Percentiles rank a stretch among this genome's conserved stretches.
phyloP scores from a whole-genome alignment of 2,888 invertebrate genomes.

The Melipona bicolor region DNA sequence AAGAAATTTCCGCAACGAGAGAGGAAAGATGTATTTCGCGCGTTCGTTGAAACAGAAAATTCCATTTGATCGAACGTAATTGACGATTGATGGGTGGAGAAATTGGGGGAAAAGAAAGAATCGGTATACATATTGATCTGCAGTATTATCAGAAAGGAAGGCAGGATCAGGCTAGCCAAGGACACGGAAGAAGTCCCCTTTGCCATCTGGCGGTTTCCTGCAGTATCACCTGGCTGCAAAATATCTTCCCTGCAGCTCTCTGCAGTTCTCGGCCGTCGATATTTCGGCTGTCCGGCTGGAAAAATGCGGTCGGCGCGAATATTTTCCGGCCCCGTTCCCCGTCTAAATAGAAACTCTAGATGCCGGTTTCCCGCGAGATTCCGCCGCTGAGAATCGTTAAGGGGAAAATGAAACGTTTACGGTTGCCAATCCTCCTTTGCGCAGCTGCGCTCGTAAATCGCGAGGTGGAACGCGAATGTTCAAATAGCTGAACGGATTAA shows the following conservation, averaged over 20 bases:
- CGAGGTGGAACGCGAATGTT: constrained; percentile 36
- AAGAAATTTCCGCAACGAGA: neutral
- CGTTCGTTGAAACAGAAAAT: neutral
- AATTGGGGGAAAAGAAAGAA: neutral
- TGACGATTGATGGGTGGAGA: neutral
- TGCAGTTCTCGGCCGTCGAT: constrained; percentile 82
- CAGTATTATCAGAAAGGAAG: constrained; percentile 33
- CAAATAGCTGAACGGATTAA: constrained; percentile 54
- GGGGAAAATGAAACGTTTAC: constrained; percentile 26
- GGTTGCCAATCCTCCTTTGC: constrained; percentile 39
- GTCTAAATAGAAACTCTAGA: constrained; percentile 37
- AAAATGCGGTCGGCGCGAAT: constrained; percentile 12
- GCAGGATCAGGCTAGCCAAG: constrained; percentile 51
- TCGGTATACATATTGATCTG: constrained; percentile 52
- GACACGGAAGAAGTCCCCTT: constrained; percentile 77
- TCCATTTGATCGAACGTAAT: neutral
- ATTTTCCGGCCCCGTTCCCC: constrained; percentile 33
- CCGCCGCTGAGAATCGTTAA: neutral
- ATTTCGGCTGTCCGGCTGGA: constrained; percentile 58
- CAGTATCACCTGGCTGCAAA: constrained; percentile 75
- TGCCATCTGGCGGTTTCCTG: constrained; percentile 82
- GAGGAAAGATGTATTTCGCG: fast-evolving
- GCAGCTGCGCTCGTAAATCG: constrained; percentile 69
- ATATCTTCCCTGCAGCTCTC: constrained; percentile 75
- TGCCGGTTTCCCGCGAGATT: neutral